A percentile compares a stretch with the other conserved stretches of the same genome.
phyloP scores from a whole-genome alignment of 2,888 invertebrate genomes.

The Choreutis nemorana region DNA sequence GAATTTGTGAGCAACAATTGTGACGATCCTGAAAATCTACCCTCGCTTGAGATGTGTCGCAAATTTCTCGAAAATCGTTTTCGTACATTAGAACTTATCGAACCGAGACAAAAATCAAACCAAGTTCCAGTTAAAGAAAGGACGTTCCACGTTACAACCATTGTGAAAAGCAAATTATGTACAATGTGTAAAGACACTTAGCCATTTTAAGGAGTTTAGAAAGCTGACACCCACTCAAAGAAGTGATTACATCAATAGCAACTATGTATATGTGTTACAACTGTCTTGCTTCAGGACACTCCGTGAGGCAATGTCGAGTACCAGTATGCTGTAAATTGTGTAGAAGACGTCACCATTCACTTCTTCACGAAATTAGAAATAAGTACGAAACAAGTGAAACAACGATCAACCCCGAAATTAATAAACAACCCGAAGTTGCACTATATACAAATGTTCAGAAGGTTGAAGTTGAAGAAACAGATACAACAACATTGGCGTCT shows the following conservation, averaged over 20 bases:
- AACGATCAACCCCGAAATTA: background rate
- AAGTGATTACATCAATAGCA: slow-evolving; percentile 1
- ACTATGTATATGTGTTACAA: slow-evolving; percentile 9
- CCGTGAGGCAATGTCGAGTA: background rate
- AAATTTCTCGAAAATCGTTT: too few species aligned
- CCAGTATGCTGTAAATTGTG: slow-evolving; percentile 7
- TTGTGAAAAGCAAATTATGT: background rate
- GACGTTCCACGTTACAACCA: too few species aligned
- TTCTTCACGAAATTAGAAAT: slow-evolving; percentile 5
- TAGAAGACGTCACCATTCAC: slow-evolving; percentile 7
- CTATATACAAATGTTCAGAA: too few species aligned
- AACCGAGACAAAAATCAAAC: background rate
- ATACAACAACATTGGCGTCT: slow-evolving; percentile 6
- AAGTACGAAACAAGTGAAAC: background rate
- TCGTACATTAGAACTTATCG: slow-evolving; percentile 1
- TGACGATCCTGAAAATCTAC: too few species aligned
- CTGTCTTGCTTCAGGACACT: slow-evolving; percentile 3
- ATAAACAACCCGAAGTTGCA: too few species aligned
- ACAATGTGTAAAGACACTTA: too few species aligned
- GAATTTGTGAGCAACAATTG: background rate
- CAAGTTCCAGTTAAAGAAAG: too few species aligned
- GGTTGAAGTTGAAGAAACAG: slow-evolving; percentile 3
- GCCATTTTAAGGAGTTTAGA: slow-evolving; percentile 6
- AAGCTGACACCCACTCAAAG: background rate
- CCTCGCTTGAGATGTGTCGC: too few species aligned